Conservation (phyloP, 2,797 vertebrate species). For the Myripristis murdjan region DNA sequence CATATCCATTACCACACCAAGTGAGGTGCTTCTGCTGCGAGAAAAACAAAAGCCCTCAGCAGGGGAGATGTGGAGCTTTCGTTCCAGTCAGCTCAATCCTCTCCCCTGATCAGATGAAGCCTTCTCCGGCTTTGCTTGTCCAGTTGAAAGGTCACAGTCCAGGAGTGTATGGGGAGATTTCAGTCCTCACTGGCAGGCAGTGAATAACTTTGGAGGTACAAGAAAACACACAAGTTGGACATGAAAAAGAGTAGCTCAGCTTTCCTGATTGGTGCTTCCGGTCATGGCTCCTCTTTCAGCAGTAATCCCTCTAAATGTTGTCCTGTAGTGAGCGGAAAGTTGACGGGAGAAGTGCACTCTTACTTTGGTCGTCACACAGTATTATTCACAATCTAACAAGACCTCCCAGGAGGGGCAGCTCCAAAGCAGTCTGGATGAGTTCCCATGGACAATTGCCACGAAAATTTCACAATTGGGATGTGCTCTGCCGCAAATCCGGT, state of each 20-base stretch:
- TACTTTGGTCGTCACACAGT: conserved; percentile 64
- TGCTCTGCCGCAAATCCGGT: conserved; percentile 73
- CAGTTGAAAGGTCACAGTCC: conserved; percentile 42
- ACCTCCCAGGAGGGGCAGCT: conserved; percentile 80
- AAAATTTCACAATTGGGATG: conserved; percentile 80
- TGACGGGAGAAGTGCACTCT: conserved; percentile 62
- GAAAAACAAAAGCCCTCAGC: conserved; percentile 42
- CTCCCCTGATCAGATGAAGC: conserved; percentile 37
- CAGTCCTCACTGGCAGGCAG: conserved; percentile 49
- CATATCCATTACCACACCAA: conserved; percentile 72
- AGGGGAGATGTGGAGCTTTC: conserved; percentile 28
- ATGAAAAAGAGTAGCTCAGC: conserved; percentile 43
- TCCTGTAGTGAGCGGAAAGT: conserved; percentile 41
- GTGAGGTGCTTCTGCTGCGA: conserved; percentile 32
- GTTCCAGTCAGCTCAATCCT: conserved; percentile 45
- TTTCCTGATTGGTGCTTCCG: conserved; percentile 57
- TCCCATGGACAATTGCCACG: conserved; percentile 81
- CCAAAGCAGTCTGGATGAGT: conserved; percentile 70
- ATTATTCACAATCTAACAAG: conserved; percentile 73
- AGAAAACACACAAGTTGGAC: conserved; percentile 27
- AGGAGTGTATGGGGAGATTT: conserved; percentile 22
- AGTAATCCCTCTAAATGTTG: conserved; percentile 65
- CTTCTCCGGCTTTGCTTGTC: conserved; percentile 10
- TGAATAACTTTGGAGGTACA: conserved; percentile 35
- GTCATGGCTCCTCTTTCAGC: conserved; percentile 38